Evolutionary conservation across 2,888 invertebrate species (phyloP), one percentile per base, ranked within the genome.

Genomic region (Hedychridium roseum): DNA sequence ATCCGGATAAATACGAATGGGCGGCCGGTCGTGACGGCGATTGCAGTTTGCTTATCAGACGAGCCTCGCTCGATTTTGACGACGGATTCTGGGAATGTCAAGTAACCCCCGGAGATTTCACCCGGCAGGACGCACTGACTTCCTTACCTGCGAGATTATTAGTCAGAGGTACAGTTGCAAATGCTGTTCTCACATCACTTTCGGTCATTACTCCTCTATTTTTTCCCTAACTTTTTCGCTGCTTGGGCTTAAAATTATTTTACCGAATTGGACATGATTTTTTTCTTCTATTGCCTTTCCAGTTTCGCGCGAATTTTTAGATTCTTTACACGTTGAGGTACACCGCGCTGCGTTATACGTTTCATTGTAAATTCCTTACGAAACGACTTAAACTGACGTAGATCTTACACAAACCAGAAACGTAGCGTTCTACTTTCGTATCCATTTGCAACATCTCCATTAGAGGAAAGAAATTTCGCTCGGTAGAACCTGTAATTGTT

Each of bases 61-160:
- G 89, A 31, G 91, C 92, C 15, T 89, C 90, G 23, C 81, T 93
- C 42, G 91, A 92, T 73, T 89, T 91, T 54, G 94, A 94, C 71
- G 94, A 94, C 69, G 94, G 94, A 1, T 86, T 88, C 60, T 94
- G 94, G 94, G 92, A 94, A 80, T 94, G 94, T 76, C 94, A 94
- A 80, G 92, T 94, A 60, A 93, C 94, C 6, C 91, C 93, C 23
- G 92, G 92, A 70, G 91, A 92, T 79, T 90, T 90, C 70, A 73
- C 69, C 5, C 54, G 68, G 5, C 78, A 78, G 53, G 94, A 94
- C 80, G 92, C 92, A 9, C 83, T 94, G 53, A 92, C 92, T 17
- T 93, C 93, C 71, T 85, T 88, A 37, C 91, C 92, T 2, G 89
- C 90, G 14, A 86, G 90, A 32, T 81, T 94, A 41, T 90, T 93